Evolutionary conservation across 2,888 invertebrate species (phyloP).

Genomic region (Clanis bilineata): DNA sequence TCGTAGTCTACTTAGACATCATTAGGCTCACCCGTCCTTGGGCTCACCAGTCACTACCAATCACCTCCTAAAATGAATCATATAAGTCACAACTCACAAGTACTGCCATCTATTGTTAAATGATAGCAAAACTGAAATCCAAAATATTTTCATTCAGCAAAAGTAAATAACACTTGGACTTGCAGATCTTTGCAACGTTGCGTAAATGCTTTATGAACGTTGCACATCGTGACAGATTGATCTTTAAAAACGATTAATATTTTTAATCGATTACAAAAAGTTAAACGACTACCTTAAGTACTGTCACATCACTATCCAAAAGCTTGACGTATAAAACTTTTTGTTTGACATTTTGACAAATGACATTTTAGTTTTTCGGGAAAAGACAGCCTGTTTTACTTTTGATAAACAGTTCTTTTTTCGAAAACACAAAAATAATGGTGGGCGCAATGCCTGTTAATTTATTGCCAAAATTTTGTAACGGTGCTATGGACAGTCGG

Average conservation of each 20-base stretch:
- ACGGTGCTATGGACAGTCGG: constrained; percentile 74
- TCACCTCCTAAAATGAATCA: constrained; percentile 38
- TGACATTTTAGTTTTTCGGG: constrained; percentile 46
- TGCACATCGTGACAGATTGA: too few relatives aligned
- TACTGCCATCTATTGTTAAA: constrained; percentile 42
- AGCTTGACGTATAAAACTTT: constrained; percentile 1
- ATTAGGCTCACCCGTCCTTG: too few relatives aligned
- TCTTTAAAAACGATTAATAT: too few relatives aligned
- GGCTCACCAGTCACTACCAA: constrained; percentile 44
- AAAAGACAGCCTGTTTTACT: constrained; percentile 69
- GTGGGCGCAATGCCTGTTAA: constrained; percentile 81
- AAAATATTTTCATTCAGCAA: too few relatives aligned
- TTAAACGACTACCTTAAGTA: background rate
- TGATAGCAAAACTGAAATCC: background rate
- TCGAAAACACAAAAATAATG: constrained; percentile 74
- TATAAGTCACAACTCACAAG: constrained; percentile 30
- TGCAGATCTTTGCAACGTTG: too few relatives aligned
- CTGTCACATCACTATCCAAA: background rate
- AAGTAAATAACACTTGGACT: too few relatives aligned
- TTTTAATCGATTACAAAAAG: too few relatives aligned
- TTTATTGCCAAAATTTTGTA: constrained; percentile 79
- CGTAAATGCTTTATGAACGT: too few relatives aligned
- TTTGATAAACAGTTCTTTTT: constrained; percentile 73
- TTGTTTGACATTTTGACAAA: constrained; percentile 2
- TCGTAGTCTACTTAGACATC: too few relatives aligned